Evolutionary conservation across 2,113 vertebrate species (phyloP).

Genomic region (Tragulus kanchil): DNA sequence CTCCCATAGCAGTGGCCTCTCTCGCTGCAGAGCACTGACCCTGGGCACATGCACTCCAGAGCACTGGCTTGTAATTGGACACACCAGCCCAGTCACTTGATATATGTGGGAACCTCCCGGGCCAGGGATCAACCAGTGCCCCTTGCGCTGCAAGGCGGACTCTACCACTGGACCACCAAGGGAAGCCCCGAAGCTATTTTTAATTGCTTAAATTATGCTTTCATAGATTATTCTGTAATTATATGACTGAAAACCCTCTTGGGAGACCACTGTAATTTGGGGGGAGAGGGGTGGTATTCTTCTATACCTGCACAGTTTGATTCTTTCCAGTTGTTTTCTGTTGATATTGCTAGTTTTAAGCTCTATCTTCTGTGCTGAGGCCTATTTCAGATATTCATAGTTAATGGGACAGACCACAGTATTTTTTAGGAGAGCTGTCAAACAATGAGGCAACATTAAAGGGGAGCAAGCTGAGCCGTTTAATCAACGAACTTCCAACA

Average conservation of each 20-base stretch:
- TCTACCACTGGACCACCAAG: no score
- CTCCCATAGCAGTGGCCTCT: no score
- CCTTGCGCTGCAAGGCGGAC: no score
- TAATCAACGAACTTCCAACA: not conserved
- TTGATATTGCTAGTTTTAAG: not conserved
- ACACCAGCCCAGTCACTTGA: no score
- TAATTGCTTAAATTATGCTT: not conserved
- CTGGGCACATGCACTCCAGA: no score
- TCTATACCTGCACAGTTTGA: not conserved
- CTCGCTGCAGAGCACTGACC: no score
- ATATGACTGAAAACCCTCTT: not conserved
- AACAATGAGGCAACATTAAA: slow-evolving; percentile 29
- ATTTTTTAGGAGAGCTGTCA: not conserved
- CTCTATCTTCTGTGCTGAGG: not conserved
- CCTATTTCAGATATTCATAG: not conserved
- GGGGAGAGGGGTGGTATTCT: not conserved
- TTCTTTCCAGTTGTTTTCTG: not conserved
- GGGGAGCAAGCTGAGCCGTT: not conserved
- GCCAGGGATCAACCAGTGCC: no score
- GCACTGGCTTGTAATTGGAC: no score
- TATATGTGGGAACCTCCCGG: no score
- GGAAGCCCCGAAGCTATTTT: not conserved
- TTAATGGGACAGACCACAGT: not conserved
- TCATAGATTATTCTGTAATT: not conserved
- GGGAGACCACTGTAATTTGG: not conserved